Percentiles rank a stretch among this genome's conserved stretches.
phyloP scores from a whole-genome alignment of 2,797 vertebrate genomes.

The Rhinichthys osculus region DNA sequence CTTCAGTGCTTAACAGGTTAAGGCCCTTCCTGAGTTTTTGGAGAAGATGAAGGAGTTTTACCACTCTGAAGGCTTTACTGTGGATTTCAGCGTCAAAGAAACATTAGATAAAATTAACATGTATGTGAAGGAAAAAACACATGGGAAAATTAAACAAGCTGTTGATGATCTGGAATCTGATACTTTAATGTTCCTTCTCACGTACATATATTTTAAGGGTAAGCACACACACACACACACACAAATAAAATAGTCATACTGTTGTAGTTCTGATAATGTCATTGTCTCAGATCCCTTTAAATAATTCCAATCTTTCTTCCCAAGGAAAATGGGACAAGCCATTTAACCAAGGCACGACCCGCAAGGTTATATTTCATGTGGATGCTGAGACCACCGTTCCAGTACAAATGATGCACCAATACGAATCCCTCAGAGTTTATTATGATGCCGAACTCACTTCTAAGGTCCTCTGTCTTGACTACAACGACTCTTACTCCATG shows the following conservation, averaged over 20 bases:
- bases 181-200: constrained; percentile 86
- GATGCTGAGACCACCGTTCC: constrained; percentile 67
- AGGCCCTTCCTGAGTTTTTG: constrained; percentile 78
- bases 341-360: constrained; percentile 66
- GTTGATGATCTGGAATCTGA: constrained; percentile 74
- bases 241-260: not conserved
- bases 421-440: constrained; percentile 48
- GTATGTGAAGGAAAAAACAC: constrained; percentile 83
- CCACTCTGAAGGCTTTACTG: constrained; percentile 77
- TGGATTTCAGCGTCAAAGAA: constrained; percentile 76
- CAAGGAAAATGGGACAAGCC: constrained; percentile 76
- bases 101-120: constrained; percentile 79
- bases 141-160: constrained; percentile 85
- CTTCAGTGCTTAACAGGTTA: too few relatives aligned
- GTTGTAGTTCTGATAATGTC: not conserved
- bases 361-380: constrained; percentile 64
- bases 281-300: not conserved
- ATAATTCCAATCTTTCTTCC: constrained; percentile 27
- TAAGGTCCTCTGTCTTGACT: constrained; percentile 74
- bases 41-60: constrained; percentile 78
- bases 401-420: constrained; percentile 78
- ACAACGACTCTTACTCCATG: constrained; percentile 77
- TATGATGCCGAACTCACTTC: constrained; percentile 67
- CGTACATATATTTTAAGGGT: constrained; percentile 91
- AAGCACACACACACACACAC: constrained; percentile 59